Conservation (phyloP, 2,888 invertebrate species). For the Orthonevra nobilis region DNA sequence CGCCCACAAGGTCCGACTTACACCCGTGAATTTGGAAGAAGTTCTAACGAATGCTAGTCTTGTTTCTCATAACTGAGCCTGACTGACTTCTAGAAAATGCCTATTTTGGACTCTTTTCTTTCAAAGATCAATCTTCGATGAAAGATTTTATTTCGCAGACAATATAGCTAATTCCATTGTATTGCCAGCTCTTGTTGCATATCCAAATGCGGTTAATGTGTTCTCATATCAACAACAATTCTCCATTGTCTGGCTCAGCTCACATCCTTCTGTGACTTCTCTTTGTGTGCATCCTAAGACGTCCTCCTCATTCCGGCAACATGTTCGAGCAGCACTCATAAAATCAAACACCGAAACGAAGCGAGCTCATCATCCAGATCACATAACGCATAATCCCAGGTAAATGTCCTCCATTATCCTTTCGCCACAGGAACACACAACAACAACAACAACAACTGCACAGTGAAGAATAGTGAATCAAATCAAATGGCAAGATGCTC, state of each 20-base stretch:
- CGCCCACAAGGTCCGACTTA: too few relatives aligned
- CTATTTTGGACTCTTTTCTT: too few relatives aligned
- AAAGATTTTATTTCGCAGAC: too few relatives aligned
- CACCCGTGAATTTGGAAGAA: too few relatives aligned
- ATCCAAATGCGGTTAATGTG: constrained; percentile 61
- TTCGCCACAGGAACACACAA: constrained; percentile 25
- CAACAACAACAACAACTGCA: constrained; percentile 9
- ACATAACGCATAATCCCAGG: constrained; percentile 60
- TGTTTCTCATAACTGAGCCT: too few relatives aligned
- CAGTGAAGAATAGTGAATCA: constrained; percentile 28
- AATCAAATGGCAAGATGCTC: constrained; percentile 65
- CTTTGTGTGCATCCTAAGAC: constrained; percentile 50
- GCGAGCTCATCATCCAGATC: constrained; percentile 65
- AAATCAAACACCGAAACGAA: constrained; percentile 62
- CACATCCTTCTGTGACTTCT: constrained; percentile 37
- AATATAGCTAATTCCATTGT: constrained; percentile 47
- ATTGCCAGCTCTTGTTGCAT: constrained; percentile 21
- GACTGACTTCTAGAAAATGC: too few relatives aligned
- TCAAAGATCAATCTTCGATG: too few relatives aligned
- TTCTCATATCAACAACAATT: constrained; percentile 63
- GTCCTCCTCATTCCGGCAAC: constrained; percentile 61
- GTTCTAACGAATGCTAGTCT: too few relatives aligned
- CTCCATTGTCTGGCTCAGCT: constrained; percentile 50
- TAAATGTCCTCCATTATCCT: constrained; percentile 65
- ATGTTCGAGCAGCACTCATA: constrained; percentile 59